Evolutionary conservation across 2,113 vertebrate genomes (phyloP).

Genomic region (Chaetops frenatus): DNA sequence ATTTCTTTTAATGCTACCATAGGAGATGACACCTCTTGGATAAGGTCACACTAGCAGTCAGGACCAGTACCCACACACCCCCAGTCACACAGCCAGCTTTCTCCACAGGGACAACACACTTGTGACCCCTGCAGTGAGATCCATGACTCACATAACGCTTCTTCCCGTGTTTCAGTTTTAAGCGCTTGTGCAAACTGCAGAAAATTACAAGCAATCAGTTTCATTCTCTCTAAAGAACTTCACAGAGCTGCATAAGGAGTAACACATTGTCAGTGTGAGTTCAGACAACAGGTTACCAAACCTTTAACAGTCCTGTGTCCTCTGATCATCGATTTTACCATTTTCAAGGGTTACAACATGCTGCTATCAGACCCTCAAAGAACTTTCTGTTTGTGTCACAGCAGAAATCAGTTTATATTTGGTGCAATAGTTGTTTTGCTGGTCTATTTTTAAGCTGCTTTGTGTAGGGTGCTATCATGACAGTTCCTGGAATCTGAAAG

Average conservation of each 20-base stretch:
- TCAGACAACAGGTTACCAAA: neutral
- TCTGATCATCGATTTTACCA: neutral
- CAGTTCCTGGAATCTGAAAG: slow-evolving; percentile 21
- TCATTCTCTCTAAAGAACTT: neutral
- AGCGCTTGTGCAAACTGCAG: neutral
- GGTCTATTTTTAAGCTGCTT: slow-evolving; percentile 43
- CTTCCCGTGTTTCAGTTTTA: neutral
- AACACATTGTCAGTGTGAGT: neutral
- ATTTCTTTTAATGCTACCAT: neutral
- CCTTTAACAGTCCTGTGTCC: neutral
- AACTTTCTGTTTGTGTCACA: neutral
- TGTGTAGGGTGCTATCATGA: slow-evolving; percentile 10
- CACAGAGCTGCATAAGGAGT: neutral
- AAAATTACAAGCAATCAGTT: neutral
- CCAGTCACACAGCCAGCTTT: neutral
- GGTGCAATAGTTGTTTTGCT: neutral
- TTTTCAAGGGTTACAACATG: neutral
- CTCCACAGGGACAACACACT: neutral
- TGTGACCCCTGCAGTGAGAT: neutral
- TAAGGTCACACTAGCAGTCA: neutral
- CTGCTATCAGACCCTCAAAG: neutral
- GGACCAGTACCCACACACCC: neutral
- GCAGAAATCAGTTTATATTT: slow-evolving; percentile 15
- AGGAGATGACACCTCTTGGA: neutral
- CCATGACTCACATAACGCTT: neutral